These are phyloP conservation scores for Azemiops feae DNA, from an alignment of 2,113 vertebrate species.

Conservation along the genomic window DNA sequence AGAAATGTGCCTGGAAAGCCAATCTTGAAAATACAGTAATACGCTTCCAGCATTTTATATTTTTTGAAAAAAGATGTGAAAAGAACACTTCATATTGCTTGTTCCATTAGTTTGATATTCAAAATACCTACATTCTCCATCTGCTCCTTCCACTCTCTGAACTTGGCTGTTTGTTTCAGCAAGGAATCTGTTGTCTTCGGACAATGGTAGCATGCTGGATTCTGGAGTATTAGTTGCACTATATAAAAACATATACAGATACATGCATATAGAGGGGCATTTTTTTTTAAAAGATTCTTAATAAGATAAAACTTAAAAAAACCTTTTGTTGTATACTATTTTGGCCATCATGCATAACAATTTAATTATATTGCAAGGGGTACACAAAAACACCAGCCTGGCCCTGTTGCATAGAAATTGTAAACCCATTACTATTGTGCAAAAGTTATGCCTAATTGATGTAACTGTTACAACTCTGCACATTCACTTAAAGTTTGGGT, in stretches of 20 bases:
- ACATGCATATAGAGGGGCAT: neutral
- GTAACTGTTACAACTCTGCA: neutral
- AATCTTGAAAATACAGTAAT: neutral
- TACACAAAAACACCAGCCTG: neutral
- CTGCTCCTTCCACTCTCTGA: neutral
- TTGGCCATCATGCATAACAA: neutral
- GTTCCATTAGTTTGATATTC: constrained; percentile 11
- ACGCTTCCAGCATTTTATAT: neutral
- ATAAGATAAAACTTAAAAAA: neutral
- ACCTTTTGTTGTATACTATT: neutral
- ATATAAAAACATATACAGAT: constrained; percentile 36
- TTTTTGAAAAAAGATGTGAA: neutral
- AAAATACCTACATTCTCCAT: constrained; percentile 55
- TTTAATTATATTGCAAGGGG: neutral
- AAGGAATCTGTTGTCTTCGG: constrained; percentile 41
- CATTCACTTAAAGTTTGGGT: neutral
- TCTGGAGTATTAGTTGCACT: constrained; percentile 46
- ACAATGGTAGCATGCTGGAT: constrained; percentile 11
- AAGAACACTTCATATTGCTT: neutral
- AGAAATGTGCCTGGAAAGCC: neutral
- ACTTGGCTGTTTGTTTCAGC: constrained; percentile 29
- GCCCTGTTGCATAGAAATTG: neutral
- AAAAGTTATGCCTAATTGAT: neutral
- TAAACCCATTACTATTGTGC: neutral
- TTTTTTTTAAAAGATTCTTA: neutral